Base-by-base conservation (phyloP, 2,113 vertebrate genomes). In the Pogonocichla stellata region DNA sequence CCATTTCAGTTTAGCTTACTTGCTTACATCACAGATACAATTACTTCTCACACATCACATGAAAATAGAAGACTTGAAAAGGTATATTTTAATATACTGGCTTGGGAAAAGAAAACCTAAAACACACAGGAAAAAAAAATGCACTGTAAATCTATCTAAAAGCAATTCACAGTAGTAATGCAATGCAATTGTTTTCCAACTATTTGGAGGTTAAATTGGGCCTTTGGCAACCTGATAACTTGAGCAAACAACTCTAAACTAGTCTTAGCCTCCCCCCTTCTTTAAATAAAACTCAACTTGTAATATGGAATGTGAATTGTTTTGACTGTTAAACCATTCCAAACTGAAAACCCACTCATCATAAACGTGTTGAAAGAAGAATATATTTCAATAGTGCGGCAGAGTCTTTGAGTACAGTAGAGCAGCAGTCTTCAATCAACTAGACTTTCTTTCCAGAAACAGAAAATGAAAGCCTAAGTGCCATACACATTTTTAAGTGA, bases 381-480 rank as follows among this genome's bases (percentile, higher is more conserved):
- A 91, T 95, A 90, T 95, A 97, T 97, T 97, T 96, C 95, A 96
- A 87, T 60, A 82, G 69, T 15, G 71, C 10, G 36, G 90, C 96
- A 96, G 71, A 67, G 74, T 93, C 89, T 95, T 92, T 94, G 93
- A 90, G 81, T 94, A 91, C 69, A 90, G 88, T 81, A 95, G 67
- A 96, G 83, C 94, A 96, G 91, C 94, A 92, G 95, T 94, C 94
- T 96, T 97, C 95, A 97, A 96, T 97, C 97, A 96, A 74, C 78
- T 66, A 78, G 91, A 86, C 53, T 94, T 90, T 93, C 93, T 92
- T 93, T 92, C 86, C 90, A 96, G 93, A 94, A 97, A 96, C 40
- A 93, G 85, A 91, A 91, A 96, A 95, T 64, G 95, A 97, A 97
- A 94, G 95, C 65, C 1, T 95, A 94, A 96, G 94, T 96, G 78